A percentile compares a stretch with the other conserved stretches of the same genome.
These are phyloP conservation scores for Eupithecia exiguata DNA, from an alignment of 2,888 invertebrate species.

Conservation along the genomic window DNA sequence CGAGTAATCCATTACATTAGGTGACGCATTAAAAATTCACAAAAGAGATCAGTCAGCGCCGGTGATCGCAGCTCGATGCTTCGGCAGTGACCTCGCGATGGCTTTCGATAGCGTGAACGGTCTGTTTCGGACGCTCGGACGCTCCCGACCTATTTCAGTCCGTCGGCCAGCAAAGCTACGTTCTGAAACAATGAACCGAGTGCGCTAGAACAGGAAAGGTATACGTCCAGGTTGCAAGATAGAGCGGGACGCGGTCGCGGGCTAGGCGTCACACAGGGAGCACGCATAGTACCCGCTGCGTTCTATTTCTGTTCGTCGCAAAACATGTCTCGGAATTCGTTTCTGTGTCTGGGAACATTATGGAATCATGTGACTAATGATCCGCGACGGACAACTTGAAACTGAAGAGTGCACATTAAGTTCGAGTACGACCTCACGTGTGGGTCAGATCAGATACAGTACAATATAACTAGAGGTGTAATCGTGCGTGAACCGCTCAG, in stretches of 20 bases:
- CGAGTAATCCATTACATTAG: slow-evolving; percentile 49
- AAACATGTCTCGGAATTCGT: slow-evolving; percentile 83
- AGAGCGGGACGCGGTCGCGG: slow-evolving; percentile 69
- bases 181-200: slow-evolving; percentile 80
- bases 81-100: slow-evolving; percentile 79
- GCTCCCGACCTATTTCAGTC: slow-evolving; percentile 82
- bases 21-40: slow-evolving; percentile 46
- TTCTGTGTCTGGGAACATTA: slow-evolving; percentile 80
- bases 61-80: slow-evolving; percentile 57
- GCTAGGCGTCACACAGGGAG: slow-evolving; percentile 76
- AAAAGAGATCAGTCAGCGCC: slow-evolving; percentile 55
- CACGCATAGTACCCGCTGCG: slow-evolving; percentile 79
- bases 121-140: slow-evolving; percentile 79
- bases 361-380: slow-evolving; percentile 82
- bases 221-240: slow-evolving; percentile 64
- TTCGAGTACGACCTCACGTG: slow-evolving; percentile 25
- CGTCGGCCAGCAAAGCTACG: slow-evolving; percentile 73
- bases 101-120: slow-evolving; percentile 78
- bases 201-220: slow-evolving; percentile 73
- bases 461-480: slow-evolving; percentile 30
- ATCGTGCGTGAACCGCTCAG: slow-evolving; percentile 46
- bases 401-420: slow-evolving; percentile 34
- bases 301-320: slow-evolving; percentile 82
- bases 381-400: slow-evolving; percentile 47
- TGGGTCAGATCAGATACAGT: neutral